Evolutionary conservation across 1,140 invertebrate genomes (phyloP), one percentile per base, ranked within the genome.

Genomic region (Cataglyphis hispanica): DNA sequence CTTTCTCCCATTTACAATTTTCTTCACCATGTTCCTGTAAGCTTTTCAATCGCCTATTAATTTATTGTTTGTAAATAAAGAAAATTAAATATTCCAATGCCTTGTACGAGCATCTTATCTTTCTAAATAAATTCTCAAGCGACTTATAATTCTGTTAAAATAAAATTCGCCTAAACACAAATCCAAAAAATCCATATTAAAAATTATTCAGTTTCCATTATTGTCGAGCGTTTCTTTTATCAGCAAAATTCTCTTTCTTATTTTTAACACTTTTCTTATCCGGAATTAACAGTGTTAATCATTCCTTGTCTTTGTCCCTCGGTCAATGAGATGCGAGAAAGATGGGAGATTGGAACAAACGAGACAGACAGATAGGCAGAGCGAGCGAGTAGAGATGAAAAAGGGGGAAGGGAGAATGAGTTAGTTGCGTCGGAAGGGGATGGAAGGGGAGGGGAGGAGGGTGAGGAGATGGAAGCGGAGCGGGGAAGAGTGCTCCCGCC

Each of bases 271-370:
- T 34, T 78, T 86, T 89, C 85, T 87, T 81, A 74, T 53, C 56
- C 1, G 7, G 86, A 87, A 74, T 50, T 50, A 87, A 25, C 69
- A 67, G 22, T 31, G 63, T 90, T 56, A 74, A 75, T 78, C 66
- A 77, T 56, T 80, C 25, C 40, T 53, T 58, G n/a, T 84, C 50
- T 58, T 22, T 37, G 10, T 58, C 58, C 10, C 53, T 50, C 40
- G 13, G 13, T n/a, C 60, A 61, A 46, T 43, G 27, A 76, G 27
- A 76, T n/a, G 43, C n/a, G 19, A 78, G 58, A 34, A n/a, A n/a
- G n/a, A 56, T n/a, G 25, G 34, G 34, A 60, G 75, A 34, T 84
- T n/a, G 46, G 40, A 77, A 22, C 10, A 25, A 31, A 34, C 27
- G n/a, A 61, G 63, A 31, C 37, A 11, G 43, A 58, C 16, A 43